Conservation (phyloP, 2,113 vertebrate genomes). For the Crocuta crocuta region DNA sequence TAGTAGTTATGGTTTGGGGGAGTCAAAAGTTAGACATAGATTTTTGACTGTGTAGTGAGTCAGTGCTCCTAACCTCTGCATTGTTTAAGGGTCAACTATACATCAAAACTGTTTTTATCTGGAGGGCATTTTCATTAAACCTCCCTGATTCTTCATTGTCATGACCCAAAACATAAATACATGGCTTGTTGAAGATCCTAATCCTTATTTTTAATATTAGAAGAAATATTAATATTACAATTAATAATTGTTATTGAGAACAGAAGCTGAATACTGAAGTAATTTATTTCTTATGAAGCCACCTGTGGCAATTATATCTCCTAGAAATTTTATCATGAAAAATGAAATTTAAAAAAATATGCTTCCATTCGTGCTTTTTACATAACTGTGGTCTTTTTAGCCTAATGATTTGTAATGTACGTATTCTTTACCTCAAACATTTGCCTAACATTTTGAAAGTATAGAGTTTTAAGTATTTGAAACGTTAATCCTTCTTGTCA, state of each 20-base stretch:
- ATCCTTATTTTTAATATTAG: not conserved
- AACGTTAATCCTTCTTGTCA: not conserved
- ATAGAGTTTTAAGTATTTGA: not conserved
- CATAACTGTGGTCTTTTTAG: not conserved
- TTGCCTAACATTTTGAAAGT: slow-evolving; percentile 24
- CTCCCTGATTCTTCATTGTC: slow-evolving; percentile 28
- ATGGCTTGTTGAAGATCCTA: not conserved
- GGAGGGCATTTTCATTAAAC: not conserved
- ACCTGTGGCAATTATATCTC: not conserved
- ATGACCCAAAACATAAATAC: not conserved
- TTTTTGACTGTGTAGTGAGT: not conserved
- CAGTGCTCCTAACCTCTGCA: not conserved
- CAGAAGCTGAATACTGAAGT: slow-evolving; percentile 16
- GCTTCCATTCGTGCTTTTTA: not conserved
- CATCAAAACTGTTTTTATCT: slow-evolving; percentile 34
- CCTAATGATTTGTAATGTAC: not conserved
- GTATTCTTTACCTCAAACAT: not conserved
- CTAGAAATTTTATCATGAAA: slow-evolving; percentile 43
- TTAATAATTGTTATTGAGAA: slow-evolving; percentile 40
- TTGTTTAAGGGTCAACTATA: not conserved
- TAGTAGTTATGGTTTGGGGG: not conserved
- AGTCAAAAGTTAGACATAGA: not conserved
- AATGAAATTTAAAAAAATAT: not conserved
- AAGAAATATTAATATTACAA: slow-evolving; percentile 1
- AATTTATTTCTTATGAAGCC: slow-evolving; percentile 15